A percentile compares a stretch with the other conserved stretches of the same genome.
phyloP scores from a whole-genome alignment of 2,797 vertebrate genomes.

The Crocodylus rhombifer region DNA sequence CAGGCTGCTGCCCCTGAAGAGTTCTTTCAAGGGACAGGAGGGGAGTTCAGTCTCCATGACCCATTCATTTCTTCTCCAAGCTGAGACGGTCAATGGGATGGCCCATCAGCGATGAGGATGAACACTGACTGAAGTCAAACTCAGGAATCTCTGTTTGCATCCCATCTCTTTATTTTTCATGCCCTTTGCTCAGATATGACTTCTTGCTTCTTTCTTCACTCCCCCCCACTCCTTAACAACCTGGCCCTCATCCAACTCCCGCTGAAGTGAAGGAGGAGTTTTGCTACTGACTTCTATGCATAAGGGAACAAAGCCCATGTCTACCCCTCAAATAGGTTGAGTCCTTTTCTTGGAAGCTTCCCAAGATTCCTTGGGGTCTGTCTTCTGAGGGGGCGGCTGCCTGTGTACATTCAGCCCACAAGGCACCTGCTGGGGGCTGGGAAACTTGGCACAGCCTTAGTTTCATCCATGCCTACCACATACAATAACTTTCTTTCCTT shows the following conservation, averaged over 20 bases:
- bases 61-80: neutral
- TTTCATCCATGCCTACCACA: conserved; percentile 37
- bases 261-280: fast-evolving
- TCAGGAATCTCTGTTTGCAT: neutral
- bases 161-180: neutral
- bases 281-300: fast-evolving
- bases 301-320: neutral
- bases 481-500: conserved; percentile 51
- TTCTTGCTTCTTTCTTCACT: neutral
- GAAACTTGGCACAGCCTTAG: conserved; percentile 26
- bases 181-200: neutral
- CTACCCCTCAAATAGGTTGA: neutral
- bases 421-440: neutral
- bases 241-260: neutral
- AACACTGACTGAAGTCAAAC: neutral
- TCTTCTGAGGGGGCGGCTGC: conserved; percentile 14
- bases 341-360: neutral
- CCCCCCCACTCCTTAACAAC: neutral
- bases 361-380: neutral
- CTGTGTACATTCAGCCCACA: conserved; percentile 22
- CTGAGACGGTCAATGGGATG: neutral
- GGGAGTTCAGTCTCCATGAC: neutral
- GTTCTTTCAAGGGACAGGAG: neutral
- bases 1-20: neutral
- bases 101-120: neutral